Percentiles rank a stretch among this genome's conserved stretches.
phyloP scores from a whole-genome alignment of 2,888 invertebrate species.

The Lobophora halterata region DNA sequence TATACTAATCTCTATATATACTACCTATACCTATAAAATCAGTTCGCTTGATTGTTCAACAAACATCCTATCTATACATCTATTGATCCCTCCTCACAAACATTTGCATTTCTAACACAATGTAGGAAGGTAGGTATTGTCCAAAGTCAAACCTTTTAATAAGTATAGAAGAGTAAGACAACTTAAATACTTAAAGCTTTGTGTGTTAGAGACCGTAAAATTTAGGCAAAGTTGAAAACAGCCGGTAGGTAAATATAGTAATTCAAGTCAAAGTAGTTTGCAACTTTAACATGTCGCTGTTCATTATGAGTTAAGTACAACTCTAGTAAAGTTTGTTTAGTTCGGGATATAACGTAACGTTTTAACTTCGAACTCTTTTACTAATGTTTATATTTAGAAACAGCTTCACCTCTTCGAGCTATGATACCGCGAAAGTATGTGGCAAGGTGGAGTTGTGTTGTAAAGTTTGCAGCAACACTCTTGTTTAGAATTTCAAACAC shows the following conservation, averaged over 20 bases:
- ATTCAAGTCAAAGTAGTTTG: conserved; percentile 40
- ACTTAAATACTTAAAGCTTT: no score
- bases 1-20: no score
- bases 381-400: conserved; percentile 40
- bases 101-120: no score
- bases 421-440: conserved; percentile 10
- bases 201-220: conserved; percentile 14
- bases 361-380: conserved; percentile 43
- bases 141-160: no score
- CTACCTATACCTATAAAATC: no score
- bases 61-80: no score
- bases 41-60: no score
- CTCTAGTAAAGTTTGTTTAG: conserved; percentile 46
- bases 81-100: no score
- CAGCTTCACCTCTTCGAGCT: conserved; percentile 17
- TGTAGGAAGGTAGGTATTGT: no score
- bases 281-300: conserved; percentile 49
- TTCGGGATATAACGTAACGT: conserved; percentile 38
- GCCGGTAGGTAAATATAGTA: conserved; percentile 44
- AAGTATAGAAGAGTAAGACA: no score
- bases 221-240: conserved; percentile 31
- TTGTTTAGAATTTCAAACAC: not conserved
- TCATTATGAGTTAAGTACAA: conserved; percentile 58
- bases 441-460: conserved; percentile 6
- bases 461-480: conserved; percentile 3